A percentile compares a stretch with the other conserved stretches of the same genome.
phyloP scores from a whole-genome alignment of 23 tunicate genomes.

The Phallusia fumigata region DNA sequence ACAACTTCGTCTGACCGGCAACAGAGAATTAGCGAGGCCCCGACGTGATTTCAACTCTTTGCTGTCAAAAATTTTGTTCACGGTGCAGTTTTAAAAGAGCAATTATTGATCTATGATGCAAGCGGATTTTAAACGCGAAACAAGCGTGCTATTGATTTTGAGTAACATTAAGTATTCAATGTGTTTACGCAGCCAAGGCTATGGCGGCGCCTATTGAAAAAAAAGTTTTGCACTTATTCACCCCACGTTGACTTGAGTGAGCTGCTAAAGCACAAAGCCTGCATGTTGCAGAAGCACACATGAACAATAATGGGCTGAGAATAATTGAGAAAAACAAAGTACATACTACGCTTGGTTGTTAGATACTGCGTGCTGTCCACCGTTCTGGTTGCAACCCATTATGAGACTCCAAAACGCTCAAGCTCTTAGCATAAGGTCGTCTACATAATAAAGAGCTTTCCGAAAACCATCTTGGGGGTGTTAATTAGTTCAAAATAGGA shows the following conservation, averaged over 20 bases:
- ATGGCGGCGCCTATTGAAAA: not conserved
- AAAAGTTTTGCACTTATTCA: not conserved
- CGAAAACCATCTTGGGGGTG: too few relatives aligned
- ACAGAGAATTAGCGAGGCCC: not conserved
- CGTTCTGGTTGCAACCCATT: too few relatives aligned
- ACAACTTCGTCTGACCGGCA: not conserved
- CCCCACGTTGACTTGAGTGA: not conserved
- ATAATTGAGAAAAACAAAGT: too few relatives aligned
- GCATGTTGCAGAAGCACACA: too few relatives aligned
- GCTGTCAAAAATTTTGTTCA: not conserved
- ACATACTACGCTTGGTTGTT: too few relatives aligned
- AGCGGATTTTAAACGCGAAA: not conserved
- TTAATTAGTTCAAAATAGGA: too few relatives aligned
- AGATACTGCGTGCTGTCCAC: too few relatives aligned
- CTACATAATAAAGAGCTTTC: too few relatives aligned
- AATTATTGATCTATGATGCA: constrained; percentile 1
- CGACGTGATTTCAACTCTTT: not conserved
- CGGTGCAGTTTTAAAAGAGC: constrained; percentile 13
- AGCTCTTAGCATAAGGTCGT: too few relatives aligned
- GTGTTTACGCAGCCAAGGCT: not conserved
- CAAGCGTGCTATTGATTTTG: not conserved
- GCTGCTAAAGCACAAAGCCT: not conserved
- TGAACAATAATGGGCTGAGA: too few relatives aligned
- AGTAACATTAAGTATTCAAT: constrained; percentile 2
- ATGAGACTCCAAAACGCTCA: too few relatives aligned